Conservation (phyloP, 2,888 invertebrate genomes). For the Panopea generosa region DNA sequence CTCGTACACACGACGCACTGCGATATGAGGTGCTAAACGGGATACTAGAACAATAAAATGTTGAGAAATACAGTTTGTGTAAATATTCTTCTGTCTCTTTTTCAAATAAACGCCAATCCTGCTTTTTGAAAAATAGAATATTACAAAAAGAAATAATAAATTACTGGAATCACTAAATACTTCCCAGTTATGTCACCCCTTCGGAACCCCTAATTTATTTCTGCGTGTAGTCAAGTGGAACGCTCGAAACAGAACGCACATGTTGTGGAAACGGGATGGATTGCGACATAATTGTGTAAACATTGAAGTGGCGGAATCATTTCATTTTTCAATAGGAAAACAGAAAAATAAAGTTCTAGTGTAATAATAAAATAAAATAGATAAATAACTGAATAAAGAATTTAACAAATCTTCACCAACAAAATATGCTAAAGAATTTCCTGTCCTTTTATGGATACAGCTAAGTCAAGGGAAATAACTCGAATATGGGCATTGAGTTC, state of each 20-base stretch:
- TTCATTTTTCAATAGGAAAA: no score
- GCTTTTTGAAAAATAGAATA: no score
- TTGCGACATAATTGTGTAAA: constrained; percentile 44
- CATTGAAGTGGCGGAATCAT: no score
- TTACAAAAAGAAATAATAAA: no score
- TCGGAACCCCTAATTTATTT: constrained; percentile 47
- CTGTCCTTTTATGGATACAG: constrained; percentile 24
- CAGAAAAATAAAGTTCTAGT: no score
- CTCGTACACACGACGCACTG: constrained; percentile 58
- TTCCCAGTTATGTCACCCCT: not conserved
- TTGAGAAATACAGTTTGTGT: not conserved
- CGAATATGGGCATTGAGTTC: not conserved
- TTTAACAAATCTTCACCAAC: not conserved
- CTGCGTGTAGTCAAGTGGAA: constrained; percentile 34
- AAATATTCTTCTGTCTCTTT: no score
- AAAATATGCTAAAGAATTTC: not conserved
- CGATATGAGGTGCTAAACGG: constrained; percentile 40
- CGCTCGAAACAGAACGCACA: constrained; percentile 29
- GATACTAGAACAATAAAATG: not conserved
- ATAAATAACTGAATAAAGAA: no score
- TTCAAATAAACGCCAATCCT: no score
- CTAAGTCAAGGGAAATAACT: not conserved
- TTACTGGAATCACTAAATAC: no score
- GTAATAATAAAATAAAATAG: no score
- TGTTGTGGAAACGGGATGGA: constrained; percentile 44